Base-by-base conservation (phyloP, 2,888 invertebrate species). In the Mesodorylaimus sp. region DNA sequence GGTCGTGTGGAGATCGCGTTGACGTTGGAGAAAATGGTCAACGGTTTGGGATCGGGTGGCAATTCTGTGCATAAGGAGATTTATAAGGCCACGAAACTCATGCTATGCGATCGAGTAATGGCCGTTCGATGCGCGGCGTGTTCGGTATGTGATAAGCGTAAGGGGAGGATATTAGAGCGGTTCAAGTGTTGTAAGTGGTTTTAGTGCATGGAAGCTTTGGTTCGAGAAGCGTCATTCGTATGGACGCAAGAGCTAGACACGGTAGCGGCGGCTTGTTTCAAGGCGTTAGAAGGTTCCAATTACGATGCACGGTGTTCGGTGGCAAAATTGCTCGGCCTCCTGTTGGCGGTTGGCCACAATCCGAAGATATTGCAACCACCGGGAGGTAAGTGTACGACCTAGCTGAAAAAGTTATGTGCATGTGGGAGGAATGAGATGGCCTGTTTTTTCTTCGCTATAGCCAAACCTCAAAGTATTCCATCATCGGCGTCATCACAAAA, bases 1-100 rank as follows among this genome's bases (percentile, higher is more conserved):
- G 84, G 85, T 1, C 76, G 95, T 56, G 82, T 88, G 58, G 95
- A 97, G 74, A 91, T 93, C 52, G 89, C 97, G 86, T 76, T 82
- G 54, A 93, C 95, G 0, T 73, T 97, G 58, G 87, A 91, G 68
- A 93, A 91, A 76, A 83, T 88, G 56, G 68, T 74, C 23, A 79
- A 82, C 50, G 95, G 97, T 25, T 86, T 99, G 80, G 95, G 93
- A 45, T 80, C 79, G 27, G 93, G 89, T 3, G 87, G 89, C 23
- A 78, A 79, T 59, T 76, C 80, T 72, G 75, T 83, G 60, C 77
- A 83, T 66, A 82, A 82, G 67, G 89, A 89, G 60, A 83, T 91
- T 58, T 88, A 85, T 61, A 86, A 88, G 51, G 84, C 87, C 10
- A 81, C 85, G 2, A 79, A 83, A 57, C 79, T 83, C 58, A 80